Evolutionary conservation across 2,113 vertebrate genomes (phyloP).

Genomic region (Cygnus atratus): DNA sequence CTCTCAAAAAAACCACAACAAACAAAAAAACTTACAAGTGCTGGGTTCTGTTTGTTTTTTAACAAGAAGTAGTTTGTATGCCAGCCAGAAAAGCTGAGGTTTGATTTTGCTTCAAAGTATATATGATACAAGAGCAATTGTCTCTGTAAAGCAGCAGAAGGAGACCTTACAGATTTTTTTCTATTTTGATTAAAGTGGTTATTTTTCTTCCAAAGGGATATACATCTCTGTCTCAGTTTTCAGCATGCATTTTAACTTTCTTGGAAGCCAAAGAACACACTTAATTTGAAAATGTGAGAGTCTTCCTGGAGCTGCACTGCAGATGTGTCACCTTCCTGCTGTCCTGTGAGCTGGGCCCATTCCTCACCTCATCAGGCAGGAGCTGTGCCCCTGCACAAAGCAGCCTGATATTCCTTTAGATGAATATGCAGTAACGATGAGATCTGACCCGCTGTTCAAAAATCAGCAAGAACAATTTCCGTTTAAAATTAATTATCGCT

Average conservation of each 20-base stretch:
- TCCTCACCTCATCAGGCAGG: not conserved
- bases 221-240: not conserved
- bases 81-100: not conserved
- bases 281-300: not conserved
- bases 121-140: not conserved
- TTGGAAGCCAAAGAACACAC: not conserved
- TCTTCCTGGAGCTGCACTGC: not conserved
- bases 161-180: not conserved
- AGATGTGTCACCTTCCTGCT: not conserved
- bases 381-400: not conserved
- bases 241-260: not conserved
- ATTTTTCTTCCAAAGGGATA: not conserved
- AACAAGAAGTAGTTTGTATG: not conserved
- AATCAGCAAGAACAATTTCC: slow-evolving; percentile 34
- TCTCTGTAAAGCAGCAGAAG: not conserved
- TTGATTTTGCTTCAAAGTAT: not conserved
- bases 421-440: not conserved
- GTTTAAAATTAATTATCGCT: slow-evolving; percentile 55
- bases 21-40: not conserved
- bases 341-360: not conserved
- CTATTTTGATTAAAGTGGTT: not conserved
- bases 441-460: not conserved
- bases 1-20: not conserved
- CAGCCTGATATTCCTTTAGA: not conserved
- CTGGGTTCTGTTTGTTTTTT: not conserved